Evolutionary conservation across 2,888 invertebrate species (phyloP), one percentile per base, ranked within the genome.

Genomic region (Sphaerophoria rueppellii): DNA sequence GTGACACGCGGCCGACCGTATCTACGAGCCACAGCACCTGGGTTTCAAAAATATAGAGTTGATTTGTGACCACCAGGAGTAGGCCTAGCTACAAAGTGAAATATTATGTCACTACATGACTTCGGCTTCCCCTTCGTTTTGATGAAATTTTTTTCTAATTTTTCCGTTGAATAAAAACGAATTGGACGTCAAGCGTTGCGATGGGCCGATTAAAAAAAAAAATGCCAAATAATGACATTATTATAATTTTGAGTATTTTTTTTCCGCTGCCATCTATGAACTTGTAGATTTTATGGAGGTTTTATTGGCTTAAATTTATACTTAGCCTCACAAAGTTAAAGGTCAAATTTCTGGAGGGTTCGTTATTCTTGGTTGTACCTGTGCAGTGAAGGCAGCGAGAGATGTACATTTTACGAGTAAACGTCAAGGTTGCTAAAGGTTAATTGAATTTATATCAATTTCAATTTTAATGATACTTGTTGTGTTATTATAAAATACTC

Each of bases 41-140:
- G 35, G 34, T 14, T 34, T 14, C 9, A 34, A 48, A 34, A 34
- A 63, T 7, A 46, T 4, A 43, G 6, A 16, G 6, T 50, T 65
- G 65, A 50, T 65, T 65, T 65, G 37, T 50, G 9, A 16, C 50
- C 58, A 40, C 1, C 34, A 40, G 40, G 12, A 5, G 16, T 16
- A 11, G 11, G 14, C 11, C 48, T 63, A 65, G 82, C 70, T 11
- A 9, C 43, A 12, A 82, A 43, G 78, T 79, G 70, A 83, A 83
- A 79, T 83, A 83, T 83, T 79, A 71, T 24, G 2, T 83, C 82
- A 67, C 82, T 83, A 71, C 79, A 75, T 78, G 65, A 40, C 58
- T 60, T 74, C 74, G 24, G 70, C 70, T 58, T 40, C 6, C 11
- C 24, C 40, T 63, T 63, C 46, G 14, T 24, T 24, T 34, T 43